A percentile compares a stretch with the other conserved stretches of the same genome.
Evolutionary conservation across 1,140 invertebrate genomes (phyloP).

Genomic region (Dryas iulia): DNA sequence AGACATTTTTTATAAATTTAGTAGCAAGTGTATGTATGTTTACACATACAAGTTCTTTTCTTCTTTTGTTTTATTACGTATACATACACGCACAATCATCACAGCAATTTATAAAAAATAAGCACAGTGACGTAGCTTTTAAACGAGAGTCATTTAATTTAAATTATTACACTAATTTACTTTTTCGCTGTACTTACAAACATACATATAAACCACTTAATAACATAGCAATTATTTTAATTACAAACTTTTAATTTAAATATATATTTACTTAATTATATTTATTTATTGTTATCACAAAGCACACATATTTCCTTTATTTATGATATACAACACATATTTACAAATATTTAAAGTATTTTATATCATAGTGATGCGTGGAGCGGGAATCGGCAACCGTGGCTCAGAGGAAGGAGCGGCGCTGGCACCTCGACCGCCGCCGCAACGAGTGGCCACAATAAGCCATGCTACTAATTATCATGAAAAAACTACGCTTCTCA

Average conservation of each 20-base stretch:
- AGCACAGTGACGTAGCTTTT: neutral
- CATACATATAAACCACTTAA: neutral
- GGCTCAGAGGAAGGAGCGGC: conserved; percentile 72
- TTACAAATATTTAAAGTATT: conserved; percentile 4
- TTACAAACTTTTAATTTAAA: no score
- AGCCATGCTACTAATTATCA: conserved; percentile 89
- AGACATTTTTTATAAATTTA: no score
- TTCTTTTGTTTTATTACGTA: neutral
- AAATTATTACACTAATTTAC: no score
- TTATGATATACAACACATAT: neutral
- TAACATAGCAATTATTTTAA: no score
- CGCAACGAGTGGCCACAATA: conserved; percentile 88
- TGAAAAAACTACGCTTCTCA: conserved; percentile 97
- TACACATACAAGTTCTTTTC: no score
- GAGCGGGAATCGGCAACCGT: conserved; percentile 53
- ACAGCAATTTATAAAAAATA: neutral
- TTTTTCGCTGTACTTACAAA: neutral
- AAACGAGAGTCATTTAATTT: no score
- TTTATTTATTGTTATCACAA: neutral
- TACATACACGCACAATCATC: neutral
- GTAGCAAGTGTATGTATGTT: neutral
- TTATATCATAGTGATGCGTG: conserved; percentile 58
- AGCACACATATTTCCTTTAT: neutral
- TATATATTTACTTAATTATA: neutral
- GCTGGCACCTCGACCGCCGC: conserved; percentile 80